phyloP scores from a whole-genome alignment of 2,113 vertebrate genomes.

The Willisornis vidua region DNA sequence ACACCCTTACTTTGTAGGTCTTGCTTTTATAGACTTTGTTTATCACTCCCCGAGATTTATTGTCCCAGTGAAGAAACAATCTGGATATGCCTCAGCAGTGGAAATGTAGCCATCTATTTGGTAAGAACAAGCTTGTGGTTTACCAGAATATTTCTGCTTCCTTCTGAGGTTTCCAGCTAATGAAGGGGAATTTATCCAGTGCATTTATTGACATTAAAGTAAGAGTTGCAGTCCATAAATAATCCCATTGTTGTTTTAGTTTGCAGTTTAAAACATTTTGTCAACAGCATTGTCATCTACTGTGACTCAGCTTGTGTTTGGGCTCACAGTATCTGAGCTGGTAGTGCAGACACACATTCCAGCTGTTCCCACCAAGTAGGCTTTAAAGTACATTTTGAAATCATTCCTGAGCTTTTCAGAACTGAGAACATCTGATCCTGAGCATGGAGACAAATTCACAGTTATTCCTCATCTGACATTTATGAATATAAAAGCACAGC shows the following conservation, averaged over 20 bases:
- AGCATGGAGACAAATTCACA: not conserved
- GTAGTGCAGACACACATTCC: conserved; percentile 14
- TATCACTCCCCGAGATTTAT: conserved; percentile 54
- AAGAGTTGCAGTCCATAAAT: conserved; percentile 62
- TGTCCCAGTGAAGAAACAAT: conserved; percentile 20
- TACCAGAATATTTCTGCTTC: conserved; percentile 70
- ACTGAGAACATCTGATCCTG: not conserved
- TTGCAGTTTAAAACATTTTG: conserved; percentile 61
- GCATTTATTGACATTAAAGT: conserved; percentile 68
- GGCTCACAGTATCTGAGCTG: not conserved
- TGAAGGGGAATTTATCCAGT: conserved; percentile 69
- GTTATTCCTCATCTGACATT: not conserved
- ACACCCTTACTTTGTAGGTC: conserved; percentile 25
- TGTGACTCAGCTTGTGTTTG: conserved; percentile 59
- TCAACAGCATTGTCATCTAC: conserved; percentile 51
- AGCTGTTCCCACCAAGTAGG: conserved; percentile 15
- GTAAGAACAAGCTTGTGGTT: conserved; percentile 67
- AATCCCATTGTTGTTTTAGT: conserved; percentile 63
- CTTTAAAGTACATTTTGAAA: conserved; percentile 8
- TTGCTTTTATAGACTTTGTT: conserved; percentile 35
- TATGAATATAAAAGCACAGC: not conserved
- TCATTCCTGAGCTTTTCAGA: not conserved
- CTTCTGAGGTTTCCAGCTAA: conserved; percentile 70
- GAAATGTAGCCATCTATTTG: conserved; percentile 57
- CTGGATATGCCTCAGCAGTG: conserved; percentile 4